These are phyloP conservation scores for Lasioglossum albipes DNA, from an alignment of 1,140 invertebrate genomes.

Conservation along the genomic window DNA sequence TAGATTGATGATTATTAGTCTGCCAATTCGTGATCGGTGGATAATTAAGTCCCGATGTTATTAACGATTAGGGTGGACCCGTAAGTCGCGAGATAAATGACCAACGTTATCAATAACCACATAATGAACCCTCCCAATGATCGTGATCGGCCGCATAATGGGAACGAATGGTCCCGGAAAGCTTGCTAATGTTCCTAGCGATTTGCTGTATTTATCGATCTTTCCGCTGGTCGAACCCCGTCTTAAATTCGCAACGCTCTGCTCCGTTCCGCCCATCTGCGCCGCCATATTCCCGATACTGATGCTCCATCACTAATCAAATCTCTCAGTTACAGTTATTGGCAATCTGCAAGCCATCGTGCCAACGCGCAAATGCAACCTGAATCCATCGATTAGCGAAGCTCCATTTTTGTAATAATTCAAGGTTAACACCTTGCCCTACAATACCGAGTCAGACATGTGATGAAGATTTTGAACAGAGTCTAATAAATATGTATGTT, in stretches of 20 bases:
- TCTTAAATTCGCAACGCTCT: neutral
- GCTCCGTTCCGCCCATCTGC: too few species aligned
- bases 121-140: neutral
- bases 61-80: neutral
- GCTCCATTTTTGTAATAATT: too few species aligned
- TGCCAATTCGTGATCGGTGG: conserved; percentile 27
- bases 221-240: neutral
- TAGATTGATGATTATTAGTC: conserved; percentile 41
- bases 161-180: neutral
- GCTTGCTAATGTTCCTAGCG: neutral
- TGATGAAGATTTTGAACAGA: too few species aligned
- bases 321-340: too few species aligned
- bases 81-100: neutral
- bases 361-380: too few species aligned
- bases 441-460: too few species aligned
- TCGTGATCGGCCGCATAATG: neutral
- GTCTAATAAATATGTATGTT: too few species aligned
- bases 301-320: too few species aligned
- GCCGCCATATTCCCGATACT: too few species aligned
- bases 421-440: too few species aligned
- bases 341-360: too few species aligned
- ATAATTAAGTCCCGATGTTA: conserved; percentile 34
- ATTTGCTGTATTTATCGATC: neutral
- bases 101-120: neutral
- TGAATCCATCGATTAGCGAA: too few species aligned